Conservation (phyloP, 2,888 invertebrate genomes). For the Hemicrepidius hirtus region DNA sequence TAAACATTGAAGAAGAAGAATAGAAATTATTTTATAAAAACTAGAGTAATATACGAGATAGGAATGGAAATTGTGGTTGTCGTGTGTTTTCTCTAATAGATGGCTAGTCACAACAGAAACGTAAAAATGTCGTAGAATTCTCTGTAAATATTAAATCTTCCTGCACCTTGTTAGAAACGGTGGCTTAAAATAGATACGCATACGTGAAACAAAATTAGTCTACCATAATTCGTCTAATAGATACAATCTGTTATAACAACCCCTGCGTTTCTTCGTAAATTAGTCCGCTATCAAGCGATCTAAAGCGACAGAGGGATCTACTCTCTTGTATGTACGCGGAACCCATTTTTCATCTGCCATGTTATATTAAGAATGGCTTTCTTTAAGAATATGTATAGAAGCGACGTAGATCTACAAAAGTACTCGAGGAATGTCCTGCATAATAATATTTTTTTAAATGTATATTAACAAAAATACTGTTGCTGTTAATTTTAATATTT, state of each 20-base stretch:
- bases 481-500: too few species aligned
- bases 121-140: not conserved
- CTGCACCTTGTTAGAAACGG: conserved; percentile 3
- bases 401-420: conserved; percentile 25
- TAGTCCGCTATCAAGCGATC: conserved; percentile 61
- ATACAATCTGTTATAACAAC: conserved; percentile 61
- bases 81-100: conserved; percentile 8
- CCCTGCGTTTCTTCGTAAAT: conserved; percentile 58
- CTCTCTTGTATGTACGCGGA: conserved; percentile 42
- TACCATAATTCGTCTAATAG: conserved; percentile 63
- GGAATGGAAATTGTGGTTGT: not conserved
- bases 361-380: conserved; percentile 46
- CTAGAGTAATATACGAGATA: conserved; percentile 4
- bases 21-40: conserved; percentile 18
- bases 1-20: not conserved
- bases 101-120: conserved; percentile 1
- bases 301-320: conserved; percentile 47
- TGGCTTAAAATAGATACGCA: conserved; percentile 26
- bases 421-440: conserved; percentile 17
- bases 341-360: conserved; percentile 46
- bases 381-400: conserved; percentile 40
- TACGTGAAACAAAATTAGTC: conserved; percentile 59
- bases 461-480: not conserved
- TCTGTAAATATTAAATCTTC: conserved; percentile 8
- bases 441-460: conserved; percentile 1